These are phyloP conservation scores for Gonocerus acuteangulatus DNA, from an alignment of 2,888 invertebrate genomes.

Conservation along the genomic window DNA sequence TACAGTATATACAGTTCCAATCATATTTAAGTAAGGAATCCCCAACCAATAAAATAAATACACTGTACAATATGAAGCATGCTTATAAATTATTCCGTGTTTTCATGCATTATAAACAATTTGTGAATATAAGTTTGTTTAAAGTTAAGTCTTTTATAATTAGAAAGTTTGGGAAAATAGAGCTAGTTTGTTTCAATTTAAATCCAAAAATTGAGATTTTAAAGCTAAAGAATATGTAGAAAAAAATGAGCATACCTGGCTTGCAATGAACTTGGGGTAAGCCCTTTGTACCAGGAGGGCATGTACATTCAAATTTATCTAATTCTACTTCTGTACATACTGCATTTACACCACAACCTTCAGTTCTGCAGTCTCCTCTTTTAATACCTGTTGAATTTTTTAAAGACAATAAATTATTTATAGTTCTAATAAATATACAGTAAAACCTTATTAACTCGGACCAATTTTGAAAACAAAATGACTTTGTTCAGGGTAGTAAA, in stretches of 20 bases:
- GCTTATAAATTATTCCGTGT: conserved; percentile 10
- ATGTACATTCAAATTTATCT: conserved; percentile 73
- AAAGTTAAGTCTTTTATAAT: neutral
- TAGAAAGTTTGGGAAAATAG: neutral
- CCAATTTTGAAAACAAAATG: no score
- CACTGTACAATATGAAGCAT: conserved; percentile 33
- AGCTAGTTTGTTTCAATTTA: neutral
- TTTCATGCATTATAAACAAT: conserved; percentile 18
- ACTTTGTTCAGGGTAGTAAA: no score
- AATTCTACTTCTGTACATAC: conserved; percentile 66
- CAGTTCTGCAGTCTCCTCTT: conserved; percentile 68
- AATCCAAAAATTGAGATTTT: no score
- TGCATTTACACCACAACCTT: conserved; percentile 77
- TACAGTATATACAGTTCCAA: conserved; percentile 36
- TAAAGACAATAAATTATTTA: no score
- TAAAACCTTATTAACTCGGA: no score
- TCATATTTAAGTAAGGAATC: conserved; percentile 27
- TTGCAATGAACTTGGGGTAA: conserved; percentile 64
- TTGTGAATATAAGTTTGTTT: neutral
- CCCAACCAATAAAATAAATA: conserved; percentile 29
- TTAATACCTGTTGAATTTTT: conserved; percentile 34
- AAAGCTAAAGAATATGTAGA: no score
- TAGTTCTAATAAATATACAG: no score
- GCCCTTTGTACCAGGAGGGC: conserved; percentile 66
- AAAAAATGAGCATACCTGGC: conserved; percentile 48